These are phyloP conservation scores for Pomatorhinus ruficollis DNA, from an alignment of 2,113 vertebrate species.

Conservation along the genomic window DNA sequence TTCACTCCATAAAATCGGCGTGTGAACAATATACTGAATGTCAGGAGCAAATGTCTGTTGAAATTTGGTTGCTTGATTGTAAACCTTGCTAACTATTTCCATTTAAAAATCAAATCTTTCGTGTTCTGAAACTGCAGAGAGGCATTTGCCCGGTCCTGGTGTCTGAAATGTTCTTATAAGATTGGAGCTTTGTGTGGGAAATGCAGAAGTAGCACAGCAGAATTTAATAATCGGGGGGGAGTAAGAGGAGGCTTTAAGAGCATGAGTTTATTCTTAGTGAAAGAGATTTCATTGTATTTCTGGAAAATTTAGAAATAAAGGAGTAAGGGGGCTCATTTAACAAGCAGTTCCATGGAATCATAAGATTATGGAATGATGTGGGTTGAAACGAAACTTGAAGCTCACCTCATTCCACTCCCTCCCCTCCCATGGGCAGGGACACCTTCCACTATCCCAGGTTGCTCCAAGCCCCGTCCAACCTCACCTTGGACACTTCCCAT, in stretches of 20 bases:
- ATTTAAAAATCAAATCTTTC: not conserved
- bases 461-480: fast-evolving
- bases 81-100: not conserved
- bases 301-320: not conserved
- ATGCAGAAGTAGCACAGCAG: not conserved
- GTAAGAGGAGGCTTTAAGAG: not conserved
- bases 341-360: not conserved
- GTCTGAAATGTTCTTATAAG: not conserved
- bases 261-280: not conserved
- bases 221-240: not conserved
- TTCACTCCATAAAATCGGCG: not conserved
- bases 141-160: not conserved
- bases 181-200: not conserved
- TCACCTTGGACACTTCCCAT: not conserved
- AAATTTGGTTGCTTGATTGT: not conserved
- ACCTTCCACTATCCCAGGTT: not conserved
- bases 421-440: not conserved
- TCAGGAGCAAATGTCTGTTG: not conserved
- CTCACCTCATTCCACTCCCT: not conserved
- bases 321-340: not conserved
- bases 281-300: not conserved
- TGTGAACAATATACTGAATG: not conserved
- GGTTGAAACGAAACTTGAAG: not conserved
- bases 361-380: not conserved
- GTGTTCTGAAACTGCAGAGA: not conserved